Percentiles rank a stretch among this genome's conserved stretches.
Conservation (phyloP, 1,140 invertebrate genomes). For the Neomicropteryx cornuta region DNA sequence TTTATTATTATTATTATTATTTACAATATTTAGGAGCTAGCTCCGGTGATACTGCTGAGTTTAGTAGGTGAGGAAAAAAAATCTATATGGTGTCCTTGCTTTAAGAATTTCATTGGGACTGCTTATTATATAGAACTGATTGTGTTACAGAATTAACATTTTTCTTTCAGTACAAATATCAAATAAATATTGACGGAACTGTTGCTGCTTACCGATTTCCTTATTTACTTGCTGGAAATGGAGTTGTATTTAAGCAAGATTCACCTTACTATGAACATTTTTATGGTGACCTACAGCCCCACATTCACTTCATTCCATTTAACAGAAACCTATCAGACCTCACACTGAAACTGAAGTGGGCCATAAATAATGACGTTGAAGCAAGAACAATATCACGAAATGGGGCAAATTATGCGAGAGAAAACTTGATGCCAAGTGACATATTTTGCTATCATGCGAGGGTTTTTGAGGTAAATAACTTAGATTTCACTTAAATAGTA, state of each 20-base stretch:
- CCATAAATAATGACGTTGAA: constrained; percentile 62
- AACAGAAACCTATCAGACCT: constrained; percentile 73
- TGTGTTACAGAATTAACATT: no score
- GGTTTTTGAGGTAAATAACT: constrained; percentile 66
- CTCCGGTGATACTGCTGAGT: no score
- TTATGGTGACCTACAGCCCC: constrained; percentile 64
- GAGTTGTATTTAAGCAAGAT: constrained; percentile 84
- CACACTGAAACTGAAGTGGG: constrained; percentile 70
- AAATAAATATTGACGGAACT: constrained; percentile 89
- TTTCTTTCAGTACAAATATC: constrained; percentile 84
- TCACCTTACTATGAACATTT: constrained; percentile 94
- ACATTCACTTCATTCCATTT: constrained; percentile 77
- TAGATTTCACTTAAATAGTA: constrained; percentile 10
- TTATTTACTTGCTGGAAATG: constrained; percentile 78
- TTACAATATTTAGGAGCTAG: no score
- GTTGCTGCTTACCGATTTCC: constrained; percentile 93
- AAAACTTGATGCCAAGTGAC: constrained; percentile 73
- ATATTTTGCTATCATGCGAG: constrained; percentile 84
- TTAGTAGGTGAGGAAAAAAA: no score
- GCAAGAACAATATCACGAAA: constrained; percentile 58
- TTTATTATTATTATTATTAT: no score
- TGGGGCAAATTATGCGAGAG: constrained; percentile 61
- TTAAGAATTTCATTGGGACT: no score
- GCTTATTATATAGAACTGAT: no score
- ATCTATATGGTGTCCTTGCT: no score